Evolutionary conservation across 2,797 vertebrate genomes (phyloP).

Genomic region (Pangasius krempfi): DNA sequence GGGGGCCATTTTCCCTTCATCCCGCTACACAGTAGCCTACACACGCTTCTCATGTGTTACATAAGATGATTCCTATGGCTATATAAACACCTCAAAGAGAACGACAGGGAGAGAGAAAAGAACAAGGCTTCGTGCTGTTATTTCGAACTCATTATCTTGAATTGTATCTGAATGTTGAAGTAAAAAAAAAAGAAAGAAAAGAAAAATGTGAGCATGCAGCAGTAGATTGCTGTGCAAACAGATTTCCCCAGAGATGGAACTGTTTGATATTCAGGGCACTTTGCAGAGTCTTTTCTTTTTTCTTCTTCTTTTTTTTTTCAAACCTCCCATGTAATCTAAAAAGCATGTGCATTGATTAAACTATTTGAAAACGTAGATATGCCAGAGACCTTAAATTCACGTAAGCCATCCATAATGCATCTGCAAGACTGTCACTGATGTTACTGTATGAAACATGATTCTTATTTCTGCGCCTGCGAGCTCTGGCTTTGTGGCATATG

Average conservation of each 20-base stretch:
- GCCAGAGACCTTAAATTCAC: slow-evolving; percentile 4
- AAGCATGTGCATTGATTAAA: slow-evolving; percentile 35
- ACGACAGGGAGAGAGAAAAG: slow-evolving; percentile 31
- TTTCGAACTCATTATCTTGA: slow-evolving; percentile 18
- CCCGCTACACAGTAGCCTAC: slow-evolving; percentile 59
- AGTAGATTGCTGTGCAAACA: slow-evolving; percentile 25
- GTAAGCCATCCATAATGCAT: slow-evolving; percentile 8
- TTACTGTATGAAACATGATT: slow-evolving; percentile 42
- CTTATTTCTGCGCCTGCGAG: slow-evolving; percentile 27
- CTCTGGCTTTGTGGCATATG: slow-evolving; percentile 39
- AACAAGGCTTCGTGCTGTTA: slow-evolving; percentile 8
- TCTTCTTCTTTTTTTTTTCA: not conserved
- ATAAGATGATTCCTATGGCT: slow-evolving; percentile 62
- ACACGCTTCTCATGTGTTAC: slow-evolving; percentile 66
- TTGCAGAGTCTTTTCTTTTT: not conserved
- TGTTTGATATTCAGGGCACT: slow-evolving; percentile 40
- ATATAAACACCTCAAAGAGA: slow-evolving; percentile 57
- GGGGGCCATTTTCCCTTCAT: slow-evolving; percentile 59
- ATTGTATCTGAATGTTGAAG: not conserved
- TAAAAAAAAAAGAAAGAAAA: not conserved
- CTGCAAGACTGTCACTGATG: slow-evolving; percentile 9
- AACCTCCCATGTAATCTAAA: slow-evolving; percentile 22
- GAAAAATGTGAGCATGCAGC: not conserved
- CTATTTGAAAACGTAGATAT: slow-evolving; percentile 34
- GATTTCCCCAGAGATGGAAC: slow-evolving; percentile 22